Evolutionary conservation across 2,113 vertebrate species (phyloP).

Genomic region (Bungarus multicinctus): DNA sequence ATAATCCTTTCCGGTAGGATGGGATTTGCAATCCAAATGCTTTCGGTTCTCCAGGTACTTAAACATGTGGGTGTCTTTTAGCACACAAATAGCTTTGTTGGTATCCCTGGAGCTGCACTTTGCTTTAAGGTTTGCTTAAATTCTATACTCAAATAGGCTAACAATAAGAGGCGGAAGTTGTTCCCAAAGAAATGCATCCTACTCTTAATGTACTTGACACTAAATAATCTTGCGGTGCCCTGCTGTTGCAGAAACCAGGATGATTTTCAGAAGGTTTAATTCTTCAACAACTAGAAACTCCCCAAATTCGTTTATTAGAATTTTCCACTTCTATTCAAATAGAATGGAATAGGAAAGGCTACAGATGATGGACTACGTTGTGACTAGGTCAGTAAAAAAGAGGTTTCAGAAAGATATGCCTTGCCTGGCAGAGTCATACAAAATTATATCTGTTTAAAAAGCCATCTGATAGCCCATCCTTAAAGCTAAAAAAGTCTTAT

Average conservation of each 20-base stretch:
- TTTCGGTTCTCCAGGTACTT: neutral
- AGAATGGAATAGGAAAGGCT: neutral
- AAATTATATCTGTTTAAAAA: neutral
- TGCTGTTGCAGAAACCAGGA: neutral
- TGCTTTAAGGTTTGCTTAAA: neutral
- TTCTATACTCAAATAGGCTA: neutral
- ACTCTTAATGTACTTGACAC: neutral
- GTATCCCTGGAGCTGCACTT: neutral
- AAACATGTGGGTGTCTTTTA: neutral
- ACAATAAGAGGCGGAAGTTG: neutral
- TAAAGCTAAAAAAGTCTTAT: neutral
- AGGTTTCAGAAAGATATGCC: neutral
- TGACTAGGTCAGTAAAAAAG: neutral
- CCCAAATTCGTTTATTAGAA: neutral
- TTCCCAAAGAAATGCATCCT: neutral
- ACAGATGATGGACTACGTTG: neutral
- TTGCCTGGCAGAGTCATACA: neutral
- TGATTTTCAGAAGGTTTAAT: neutral
- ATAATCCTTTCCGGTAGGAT: slow-evolving; percentile 11
- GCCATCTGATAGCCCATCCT: neutral
- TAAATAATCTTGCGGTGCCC: neutral
- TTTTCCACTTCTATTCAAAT: neutral
- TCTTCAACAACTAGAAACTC: neutral
- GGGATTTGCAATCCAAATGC: neutral
- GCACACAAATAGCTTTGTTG: neutral